These are phyloP conservation scores for Murina feae DNA, from an alignment of 2,113 vertebrate species.

Conservation along the genomic window DNA sequence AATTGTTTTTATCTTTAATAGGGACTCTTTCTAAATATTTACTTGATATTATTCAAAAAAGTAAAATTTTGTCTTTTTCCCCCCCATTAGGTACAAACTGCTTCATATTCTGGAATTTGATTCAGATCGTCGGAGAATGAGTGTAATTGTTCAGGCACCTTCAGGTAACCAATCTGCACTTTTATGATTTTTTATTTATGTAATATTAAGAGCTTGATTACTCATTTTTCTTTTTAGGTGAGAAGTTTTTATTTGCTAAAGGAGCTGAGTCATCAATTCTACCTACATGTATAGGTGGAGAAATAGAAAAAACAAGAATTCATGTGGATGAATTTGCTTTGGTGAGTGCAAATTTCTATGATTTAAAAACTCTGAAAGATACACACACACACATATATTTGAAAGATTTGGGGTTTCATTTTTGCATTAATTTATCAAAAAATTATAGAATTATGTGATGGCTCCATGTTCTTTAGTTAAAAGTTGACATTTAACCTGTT, in stretches of 20 bases:
- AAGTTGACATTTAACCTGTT: constrained; percentile 7
- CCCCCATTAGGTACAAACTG: constrained; percentile 89
- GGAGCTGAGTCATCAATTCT: constrained; percentile 96
- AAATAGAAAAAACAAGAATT: constrained; percentile 93
- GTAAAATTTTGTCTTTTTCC: constrained; percentile 15
- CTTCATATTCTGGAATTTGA: constrained; percentile 97
- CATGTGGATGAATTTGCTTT: constrained; percentile 98
- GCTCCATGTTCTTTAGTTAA: background rate
- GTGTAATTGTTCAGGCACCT: constrained; percentile 92
- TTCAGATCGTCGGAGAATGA: constrained; percentile 94
- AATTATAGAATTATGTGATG: background rate
- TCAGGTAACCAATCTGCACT: constrained; percentile 82
- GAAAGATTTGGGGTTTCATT: background rate
- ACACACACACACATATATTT: background rate
- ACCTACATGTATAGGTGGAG: constrained; percentile 88
- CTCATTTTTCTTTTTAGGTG: constrained; percentile 80
- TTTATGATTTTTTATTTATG: constrained; percentile 9
- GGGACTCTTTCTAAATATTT: background rate
- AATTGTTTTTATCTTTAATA: constrained; percentile 40
- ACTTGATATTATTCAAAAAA: background rate
- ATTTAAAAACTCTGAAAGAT: background rate
- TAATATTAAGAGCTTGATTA: constrained; percentile 1
- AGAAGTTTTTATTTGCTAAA: constrained; percentile 93
- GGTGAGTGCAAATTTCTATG: constrained; percentile 81
- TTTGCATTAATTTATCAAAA: constrained; percentile 25